Conservation (phyloP, 2,797 vertebrate species). For the Gorsachius magnificus region DNA sequence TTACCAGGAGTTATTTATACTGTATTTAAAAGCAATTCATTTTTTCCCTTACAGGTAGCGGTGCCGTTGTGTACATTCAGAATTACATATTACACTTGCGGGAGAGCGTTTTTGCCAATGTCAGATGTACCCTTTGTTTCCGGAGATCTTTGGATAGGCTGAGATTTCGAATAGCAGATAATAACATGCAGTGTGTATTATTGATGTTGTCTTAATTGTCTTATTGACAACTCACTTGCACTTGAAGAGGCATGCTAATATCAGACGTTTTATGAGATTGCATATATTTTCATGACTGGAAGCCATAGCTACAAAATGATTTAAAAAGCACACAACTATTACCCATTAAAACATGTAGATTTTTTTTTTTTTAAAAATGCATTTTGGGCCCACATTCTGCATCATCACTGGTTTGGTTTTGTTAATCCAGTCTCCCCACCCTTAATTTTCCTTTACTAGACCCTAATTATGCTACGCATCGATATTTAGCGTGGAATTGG, state of each 20-base stretch:
- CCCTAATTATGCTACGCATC: conserved; percentile 43
- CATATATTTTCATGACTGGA: conserved; percentile 73
- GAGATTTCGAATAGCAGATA: conserved; percentile 68
- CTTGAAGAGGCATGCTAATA: conserved; percentile 78
- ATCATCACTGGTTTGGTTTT: conserved; percentile 2
- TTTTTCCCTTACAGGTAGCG: background rate
- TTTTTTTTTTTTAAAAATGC: background rate
- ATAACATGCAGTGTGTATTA: conserved; percentile 73
- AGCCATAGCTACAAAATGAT: conserved; percentile 68
- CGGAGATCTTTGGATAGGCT: conserved; percentile 66
- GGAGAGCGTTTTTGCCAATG: conserved; percentile 21
- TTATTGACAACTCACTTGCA: conserved; percentile 79
- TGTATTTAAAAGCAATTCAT: conserved; percentile 25
- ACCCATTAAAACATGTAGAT: background rate
- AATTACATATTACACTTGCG: conserved; percentile 38
- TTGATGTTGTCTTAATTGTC: conserved; percentile 81
- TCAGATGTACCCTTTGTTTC: conserved; percentile 69
- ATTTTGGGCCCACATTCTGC: background rate
- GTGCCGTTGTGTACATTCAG: background rate
- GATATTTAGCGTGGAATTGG: conserved; percentile 22
- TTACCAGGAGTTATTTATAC: conserved; percentile 32
- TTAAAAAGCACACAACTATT: conserved; percentile 31
- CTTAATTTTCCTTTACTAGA: conserved; percentile 45
- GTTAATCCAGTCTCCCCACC: conserved; percentile 43
- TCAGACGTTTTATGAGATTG: conserved; percentile 73